Base-by-base conservation (phyloP, 2,113 vertebrate genomes). In the Apteryx mantelli region DNA sequence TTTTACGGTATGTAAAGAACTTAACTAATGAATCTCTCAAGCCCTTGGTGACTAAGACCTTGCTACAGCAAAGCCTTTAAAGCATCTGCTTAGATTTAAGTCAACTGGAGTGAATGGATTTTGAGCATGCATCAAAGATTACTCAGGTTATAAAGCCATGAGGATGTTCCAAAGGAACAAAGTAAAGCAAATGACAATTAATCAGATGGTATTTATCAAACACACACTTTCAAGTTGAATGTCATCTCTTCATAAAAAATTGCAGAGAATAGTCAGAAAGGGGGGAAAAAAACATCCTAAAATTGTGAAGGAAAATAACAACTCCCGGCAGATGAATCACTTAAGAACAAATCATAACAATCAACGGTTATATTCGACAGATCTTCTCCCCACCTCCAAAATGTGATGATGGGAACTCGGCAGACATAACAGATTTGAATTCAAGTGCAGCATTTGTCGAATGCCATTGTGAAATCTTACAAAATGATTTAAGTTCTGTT, bases 1-100 rank as follows among this genome's bases (percentile, higher is more conserved):
- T 85, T 95, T 94, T 85, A 92, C 21, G 30, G 71, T 82, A 94
- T 83, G 91, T 88, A 86, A 88, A 89, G 70, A 95, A 96, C 28
- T 95, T 89, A 80, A 73, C 53, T 91, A 91, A 95, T 77, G 75
- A 97, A 93, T 79, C 81, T 91, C 2, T 11, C 66, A 85, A 95
- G 68, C 58, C 19, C 1, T 26, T 77, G 42, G 46, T 95, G 82
- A 88, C 70, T 26, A 58, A 89, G 81, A 79, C 48, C 63, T 87
- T 89, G 68, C 66, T 82, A 25, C 74, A 77, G 66, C 48, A 94
- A 95, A 95, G 91, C 58, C 79, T 87, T 94, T 95, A 95, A 94
- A 96, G 40, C 22, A 80, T 32, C 30, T 58, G 63, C 70, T 80
- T 89, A 85, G 6, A 85, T 50, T 10, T 42, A 91, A 95, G 74